Base-by-base conservation (phyloP, 1,140 invertebrate genomes). In the Copidosoma floridanum region DNA sequence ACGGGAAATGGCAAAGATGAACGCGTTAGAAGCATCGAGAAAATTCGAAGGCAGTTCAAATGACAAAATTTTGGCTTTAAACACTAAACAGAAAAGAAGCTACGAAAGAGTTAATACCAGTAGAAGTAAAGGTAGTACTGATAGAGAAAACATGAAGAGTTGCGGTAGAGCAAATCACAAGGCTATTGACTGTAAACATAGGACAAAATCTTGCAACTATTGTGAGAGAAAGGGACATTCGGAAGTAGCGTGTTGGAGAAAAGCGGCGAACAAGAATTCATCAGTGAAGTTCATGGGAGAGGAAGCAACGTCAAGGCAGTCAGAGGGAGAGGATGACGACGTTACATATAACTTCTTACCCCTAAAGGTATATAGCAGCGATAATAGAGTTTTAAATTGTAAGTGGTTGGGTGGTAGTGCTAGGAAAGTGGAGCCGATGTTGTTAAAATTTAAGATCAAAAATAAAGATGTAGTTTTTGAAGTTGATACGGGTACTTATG, bases 1-100 rank as follows among this genome's bases (percentile, higher is more conserved):
- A 27, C 26, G 38, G 38, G 51, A 53, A 53, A 53, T 37, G 26
- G 51, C 51, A 14, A 35, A 53, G 4, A 3, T n/a, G n/a, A 23
- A 53, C 38, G 51, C 51, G 41, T 12, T 8, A 14, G 12, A 6
- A 20, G 18, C 46, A 20, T 6, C 6, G 14, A 35, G 32, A 35
- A 7, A 6, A 6, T 35, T 35, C 6, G 14, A 35, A 35, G 14
- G 32, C 14, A 35, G 32, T 14, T 6, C 6, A 38, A 38, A 35
- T 21, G 32, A 35, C 6, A 14, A 35, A 35, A 14, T 35, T 7
- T 35, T 35, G 6, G 14, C 6, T 35, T 7, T 35, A 35, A 6
- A 6, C 14, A 14, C 14, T 35, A 35, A 35, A 7, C 6, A 14
- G 6, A 35, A 6, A 35, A 6, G 14, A 7, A 35, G 14, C 6